Conservation (phyloP, 2,113 vertebrate genomes). For the Lipophrys pholis region DNA sequence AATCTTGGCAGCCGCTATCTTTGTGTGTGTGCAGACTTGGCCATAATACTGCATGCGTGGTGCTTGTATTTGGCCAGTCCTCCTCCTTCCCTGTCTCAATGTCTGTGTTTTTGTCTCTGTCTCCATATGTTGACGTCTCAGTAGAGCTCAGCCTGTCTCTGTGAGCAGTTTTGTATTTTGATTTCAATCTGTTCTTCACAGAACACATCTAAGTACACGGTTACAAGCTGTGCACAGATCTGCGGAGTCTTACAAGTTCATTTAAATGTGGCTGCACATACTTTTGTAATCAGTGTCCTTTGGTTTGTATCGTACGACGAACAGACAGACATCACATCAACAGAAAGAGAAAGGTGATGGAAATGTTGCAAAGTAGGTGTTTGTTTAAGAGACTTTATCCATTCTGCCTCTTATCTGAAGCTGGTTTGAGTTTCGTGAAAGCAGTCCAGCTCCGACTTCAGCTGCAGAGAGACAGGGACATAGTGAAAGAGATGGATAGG, state of each 20-base stretch:
- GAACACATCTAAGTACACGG: conserved; percentile 7
- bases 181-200: too few species aligned
- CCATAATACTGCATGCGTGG: conserved; percentile 52
- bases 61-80: conserved; percentile 54
- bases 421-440: conserved; percentile 40
- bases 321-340: conserved; percentile 4
- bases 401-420: conserved; percentile 60
- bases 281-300: conserved; percentile 22
- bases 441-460: conserved; percentile 58
- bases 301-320: conserved; percentile 23
- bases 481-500: conserved; percentile 64
- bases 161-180: conserved; percentile 32
- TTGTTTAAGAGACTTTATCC: conserved; percentile 38
- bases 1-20: conserved; percentile 26
- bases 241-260: conserved; percentile 6
- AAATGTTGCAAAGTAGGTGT: conserved; percentile 28
- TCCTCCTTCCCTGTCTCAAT: conserved; percentile 28
- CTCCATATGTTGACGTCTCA: conserved; percentile 63
- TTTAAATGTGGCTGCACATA: background rate
- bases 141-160: conserved; percentile 25
- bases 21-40: conserved; percentile 45
- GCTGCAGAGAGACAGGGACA: conserved; percentile 43
- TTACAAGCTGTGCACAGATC: conserved; percentile 24
- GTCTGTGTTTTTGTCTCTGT: conserved; percentile 45
- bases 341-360: conserved; percentile 5